phyloP scores from a whole-genome alignment of 2,888 invertebrate genomes.

The Liposcelis brunnea region DNA sequence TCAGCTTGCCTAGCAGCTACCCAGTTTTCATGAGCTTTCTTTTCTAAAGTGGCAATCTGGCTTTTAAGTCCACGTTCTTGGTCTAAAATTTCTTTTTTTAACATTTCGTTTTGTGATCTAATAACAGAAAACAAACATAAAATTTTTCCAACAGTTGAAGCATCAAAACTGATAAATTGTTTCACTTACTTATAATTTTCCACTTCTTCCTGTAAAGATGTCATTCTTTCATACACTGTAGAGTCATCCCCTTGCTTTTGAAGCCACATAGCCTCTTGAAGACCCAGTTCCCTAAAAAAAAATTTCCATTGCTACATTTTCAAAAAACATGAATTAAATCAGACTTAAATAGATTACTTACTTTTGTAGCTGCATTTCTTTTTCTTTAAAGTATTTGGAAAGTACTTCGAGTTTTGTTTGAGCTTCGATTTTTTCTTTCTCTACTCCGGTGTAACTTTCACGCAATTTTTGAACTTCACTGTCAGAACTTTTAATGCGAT shows the following conservation, averaged over 20 bases:
- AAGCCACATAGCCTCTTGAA: constrained; percentile 53
- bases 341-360: constrained; percentile 28
- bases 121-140: constrained; percentile 15
- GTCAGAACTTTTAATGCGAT: constrained; percentile 20
- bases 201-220: constrained; percentile 59
- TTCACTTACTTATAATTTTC: constrained; percentile 51
- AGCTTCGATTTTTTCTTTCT: constrained; percentile 57
- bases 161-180: too few species aligned
- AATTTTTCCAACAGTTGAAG: too few species aligned
- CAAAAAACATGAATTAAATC: constrained; percentile 10
- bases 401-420: constrained; percentile 70
- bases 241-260: constrained; percentile 68
- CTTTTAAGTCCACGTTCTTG: constrained; percentile 52
- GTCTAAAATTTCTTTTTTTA: constrained; percentile 72
- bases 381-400: constrained; percentile 78
- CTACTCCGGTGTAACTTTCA: constrained; percentile 42
- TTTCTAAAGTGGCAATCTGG: constrained; percentile 62
- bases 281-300: constrained; percentile 17
- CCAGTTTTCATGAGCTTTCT: constrained; percentile 75
- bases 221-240: constrained; percentile 61
- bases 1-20: constrained; percentile 64
- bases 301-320: too few species aligned
- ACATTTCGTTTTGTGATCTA: constrained; percentile 45
- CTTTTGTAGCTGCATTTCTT: constrained; percentile 75
- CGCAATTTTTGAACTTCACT: constrained; percentile 36